phyloP scores from a whole-genome alignment of 1,140 invertebrate species.

The Drosophila suzukii region DNA sequence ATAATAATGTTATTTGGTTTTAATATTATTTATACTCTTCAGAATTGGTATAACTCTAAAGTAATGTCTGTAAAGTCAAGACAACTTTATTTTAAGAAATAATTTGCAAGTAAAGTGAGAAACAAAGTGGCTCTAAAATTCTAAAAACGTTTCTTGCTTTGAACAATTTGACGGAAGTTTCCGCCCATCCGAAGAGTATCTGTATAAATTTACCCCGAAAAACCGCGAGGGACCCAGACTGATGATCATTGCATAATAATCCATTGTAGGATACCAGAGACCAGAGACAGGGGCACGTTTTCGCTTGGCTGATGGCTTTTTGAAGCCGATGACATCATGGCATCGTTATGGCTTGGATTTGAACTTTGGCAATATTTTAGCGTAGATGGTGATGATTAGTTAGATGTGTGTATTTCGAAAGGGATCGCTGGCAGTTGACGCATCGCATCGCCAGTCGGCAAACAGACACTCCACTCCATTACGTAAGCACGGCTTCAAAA shows the following conservation, averaged over 20 bases:
- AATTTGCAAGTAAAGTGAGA: no score
- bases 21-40: no score
- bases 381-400: slow-evolving; percentile 55
- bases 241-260: slow-evolving; percentile 74
- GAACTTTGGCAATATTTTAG: slow-evolving; percentile 67
- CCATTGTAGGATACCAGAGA: slow-evolving; percentile 47
- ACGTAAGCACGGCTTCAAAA: slow-evolving; percentile 48
- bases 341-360: slow-evolving; percentile 28
- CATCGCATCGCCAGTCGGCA: slow-evolving; percentile 38
- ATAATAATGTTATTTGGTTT: no score
- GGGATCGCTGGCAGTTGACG: slow-evolving; percentile 42
- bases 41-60: no score
- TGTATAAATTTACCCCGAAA: slow-evolving; percentile 5
- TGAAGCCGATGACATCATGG: slow-evolving; percentile 60
- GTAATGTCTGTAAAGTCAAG: background rate
- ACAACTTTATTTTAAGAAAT: no score
- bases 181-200: slow-evolving; percentile 20
- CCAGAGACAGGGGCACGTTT: slow-evolving; percentile 37
- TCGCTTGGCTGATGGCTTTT: slow-evolving; percentile 50
- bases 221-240: slow-evolving; percentile 3
- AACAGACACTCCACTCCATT: slow-evolving; percentile 23
- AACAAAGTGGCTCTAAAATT: background rate
- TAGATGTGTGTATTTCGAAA: slow-evolving; percentile 44
- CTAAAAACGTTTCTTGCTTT: slow-evolving; percentile 10
- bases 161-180: slow-evolving; percentile 44